Percentiles rank a stretch among this genome's conserved stretches.
phyloP scores from a whole-genome alignment of 2,113 vertebrate genomes.

The Phrynosoma platyrhinos region DNA sequence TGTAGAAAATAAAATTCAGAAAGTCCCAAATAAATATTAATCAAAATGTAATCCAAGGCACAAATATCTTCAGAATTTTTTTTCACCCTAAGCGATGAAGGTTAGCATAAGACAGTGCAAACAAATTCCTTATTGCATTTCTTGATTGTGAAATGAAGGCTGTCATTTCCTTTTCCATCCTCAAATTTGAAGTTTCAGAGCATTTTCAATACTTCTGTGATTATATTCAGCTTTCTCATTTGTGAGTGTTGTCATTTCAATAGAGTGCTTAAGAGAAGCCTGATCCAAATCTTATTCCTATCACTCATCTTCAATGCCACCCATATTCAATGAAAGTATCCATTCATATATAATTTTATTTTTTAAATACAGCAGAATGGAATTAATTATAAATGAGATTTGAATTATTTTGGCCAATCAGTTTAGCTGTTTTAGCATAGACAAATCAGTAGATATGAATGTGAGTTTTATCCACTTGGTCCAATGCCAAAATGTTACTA shows the following conservation, averaged over 20 bases:
- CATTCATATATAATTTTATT: background rate
- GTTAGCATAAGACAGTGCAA: background rate
- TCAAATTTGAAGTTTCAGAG: background rate
- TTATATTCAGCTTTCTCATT: background rate
- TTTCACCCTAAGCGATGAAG: background rate
- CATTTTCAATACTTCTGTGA: background rate
- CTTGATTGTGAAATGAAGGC: background rate
- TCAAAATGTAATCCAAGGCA: background rate
- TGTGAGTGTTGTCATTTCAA: background rate
- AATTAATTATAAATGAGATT: background rate
- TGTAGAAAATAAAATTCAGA: background rate
- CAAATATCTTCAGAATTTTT: background rate
- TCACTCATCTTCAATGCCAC: too few species aligned
- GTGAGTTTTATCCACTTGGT: background rate
- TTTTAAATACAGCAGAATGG: background rate
- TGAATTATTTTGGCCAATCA: background rate
- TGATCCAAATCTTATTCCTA: background rate
- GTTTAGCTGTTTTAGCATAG: conserved; percentile 11
- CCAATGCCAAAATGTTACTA: conserved; percentile 26
- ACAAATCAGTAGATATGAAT: conserved; percentile 22
- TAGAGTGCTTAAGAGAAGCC: background rate
- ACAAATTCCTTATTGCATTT: background rate
- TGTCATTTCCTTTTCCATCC: background rate
- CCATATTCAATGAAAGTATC: background rate
- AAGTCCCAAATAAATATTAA: background rate